Evolutionary conservation across 2,888 invertebrate species (phyloP).

Genomic region (Patella caerulea): DNA sequence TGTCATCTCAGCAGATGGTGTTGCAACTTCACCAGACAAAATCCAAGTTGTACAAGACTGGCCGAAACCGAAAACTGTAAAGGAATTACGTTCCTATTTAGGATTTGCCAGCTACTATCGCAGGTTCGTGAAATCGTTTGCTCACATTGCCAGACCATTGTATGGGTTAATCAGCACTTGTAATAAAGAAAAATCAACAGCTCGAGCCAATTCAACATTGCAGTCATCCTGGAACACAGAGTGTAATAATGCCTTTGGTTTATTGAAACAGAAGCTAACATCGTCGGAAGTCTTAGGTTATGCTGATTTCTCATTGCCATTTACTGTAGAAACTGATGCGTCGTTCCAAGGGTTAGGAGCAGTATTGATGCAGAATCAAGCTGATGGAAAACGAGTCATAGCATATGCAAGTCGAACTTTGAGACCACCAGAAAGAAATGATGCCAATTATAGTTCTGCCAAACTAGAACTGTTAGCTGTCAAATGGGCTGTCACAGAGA

Average conservation of each 20-base stretch:
- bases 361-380: no score
- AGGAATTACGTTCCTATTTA: conserved; percentile 19
- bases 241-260: conserved; percentile 31
- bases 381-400: no score
- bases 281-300: no score
- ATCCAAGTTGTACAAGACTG: background rate
- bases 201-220: background rate
- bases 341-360: no score
- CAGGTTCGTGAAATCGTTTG: conserved; percentile 32
- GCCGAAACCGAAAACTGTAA: conserved; percentile 20
- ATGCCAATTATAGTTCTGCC: no score
- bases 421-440: no score
- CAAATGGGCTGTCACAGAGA: no score
- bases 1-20: conserved; percentile 30
- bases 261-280: no score
- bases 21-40: background rate
- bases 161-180: conserved; percentile 21
- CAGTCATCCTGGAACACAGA: conserved; percentile 23
- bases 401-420: no score
- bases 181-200: conserved; percentile 14
- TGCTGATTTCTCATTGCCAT: no score
- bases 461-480: no score
- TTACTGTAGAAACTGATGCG: no score
- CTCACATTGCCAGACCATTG: conserved; percentile 24
- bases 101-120: conserved; percentile 21